Conservation (phyloP, 2,797 vertebrate genomes). For the Okamejei kenojei region DNA sequence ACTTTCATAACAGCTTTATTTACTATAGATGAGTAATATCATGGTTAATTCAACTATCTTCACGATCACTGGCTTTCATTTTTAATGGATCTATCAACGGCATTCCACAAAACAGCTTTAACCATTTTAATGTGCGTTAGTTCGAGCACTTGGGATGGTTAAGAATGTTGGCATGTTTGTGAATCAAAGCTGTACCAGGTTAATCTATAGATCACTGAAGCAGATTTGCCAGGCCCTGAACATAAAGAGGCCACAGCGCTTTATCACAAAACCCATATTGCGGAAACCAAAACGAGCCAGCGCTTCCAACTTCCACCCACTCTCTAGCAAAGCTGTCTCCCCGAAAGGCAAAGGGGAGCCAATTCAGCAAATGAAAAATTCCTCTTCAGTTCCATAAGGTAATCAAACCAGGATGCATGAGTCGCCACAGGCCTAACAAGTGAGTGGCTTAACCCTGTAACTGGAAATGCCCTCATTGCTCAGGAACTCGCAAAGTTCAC, state of each 20-base stretch:
- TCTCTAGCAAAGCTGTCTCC: not conserved
- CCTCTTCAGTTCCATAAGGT: not conserved
- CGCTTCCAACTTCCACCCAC: not conserved
- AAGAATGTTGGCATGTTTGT: not conserved
- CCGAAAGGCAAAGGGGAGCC: not conserved
- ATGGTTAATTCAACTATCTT: not conserved
- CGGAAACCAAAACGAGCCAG: not conserved
- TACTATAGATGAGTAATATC: not conserved
- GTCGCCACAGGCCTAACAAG: not conserved
- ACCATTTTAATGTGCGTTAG: not conserved
- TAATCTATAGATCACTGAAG: not conserved
- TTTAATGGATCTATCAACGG: not conserved
- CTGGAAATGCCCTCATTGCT: not conserved
- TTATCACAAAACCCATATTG: not conserved
- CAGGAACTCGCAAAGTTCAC: not conserved
- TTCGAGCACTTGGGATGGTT: not conserved
- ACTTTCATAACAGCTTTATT: not conserved
- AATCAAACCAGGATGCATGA: not conserved
- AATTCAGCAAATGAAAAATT: not conserved
- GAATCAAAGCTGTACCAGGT: not conserved
- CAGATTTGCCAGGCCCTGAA: not conserved
- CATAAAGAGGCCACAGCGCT: not conserved
- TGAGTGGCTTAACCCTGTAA: not conserved
- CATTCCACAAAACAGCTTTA: slow-evolving; percentile 6
- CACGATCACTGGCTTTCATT: not conserved